Base-by-base conservation (phyloP, 2,113 vertebrate genomes). In the Sylvia atricapilla region DNA sequence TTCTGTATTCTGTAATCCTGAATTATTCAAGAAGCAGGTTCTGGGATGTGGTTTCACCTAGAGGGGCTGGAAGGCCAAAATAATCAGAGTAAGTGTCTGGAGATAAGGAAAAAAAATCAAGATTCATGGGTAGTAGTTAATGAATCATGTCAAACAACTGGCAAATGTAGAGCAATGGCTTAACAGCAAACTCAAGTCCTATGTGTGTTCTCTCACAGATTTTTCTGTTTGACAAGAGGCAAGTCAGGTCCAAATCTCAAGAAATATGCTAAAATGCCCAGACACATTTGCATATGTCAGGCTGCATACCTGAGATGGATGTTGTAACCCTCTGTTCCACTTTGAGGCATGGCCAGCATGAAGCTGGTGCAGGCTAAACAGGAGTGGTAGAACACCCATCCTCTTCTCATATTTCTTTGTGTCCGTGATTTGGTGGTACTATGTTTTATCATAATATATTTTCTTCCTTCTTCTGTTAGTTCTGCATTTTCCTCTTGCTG, bases 1-100 rank as follows among this genome's bases (percentile, higher is more conserved):
- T 41, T 73, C 60, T 33, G 20, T 28, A 3, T 55, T 89, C 68
- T 81, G 37, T 72, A 66, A 56, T 81, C 49, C 62, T 79, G 49
- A 80, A 79, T 94, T 89, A 94, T 82, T 94, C 84, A 89, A 24
- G 59, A 66, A 49, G 78, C 41, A 58, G 37, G 18, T 60, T 82
- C 7, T 39, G 43, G 70, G 84, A 67, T 47, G 70, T 70, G 33
- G 37, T 75, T 94, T 76, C 77, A 93, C 81, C 66, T 35, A 35
- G 37, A 1, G 53, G 43, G 28, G 7, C 37, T 39, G 43, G 55
- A 78, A 87, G 93, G 82, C 81, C 62, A 80, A 79, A 95, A 64
- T 37, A 66, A 43, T 94, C 84, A 63, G 52, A 80, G 5, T n/a
- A 81, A 84, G 30, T 70, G 70, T 52, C 74, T 87, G 31, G 27